A percentile compares a stretch with the other conserved stretches of the same genome.
These are phyloP conservation scores for Hipparchia sbordonii DNA, from an alignment of 2,888 invertebrate species.

Conservation along the genomic window DNA sequence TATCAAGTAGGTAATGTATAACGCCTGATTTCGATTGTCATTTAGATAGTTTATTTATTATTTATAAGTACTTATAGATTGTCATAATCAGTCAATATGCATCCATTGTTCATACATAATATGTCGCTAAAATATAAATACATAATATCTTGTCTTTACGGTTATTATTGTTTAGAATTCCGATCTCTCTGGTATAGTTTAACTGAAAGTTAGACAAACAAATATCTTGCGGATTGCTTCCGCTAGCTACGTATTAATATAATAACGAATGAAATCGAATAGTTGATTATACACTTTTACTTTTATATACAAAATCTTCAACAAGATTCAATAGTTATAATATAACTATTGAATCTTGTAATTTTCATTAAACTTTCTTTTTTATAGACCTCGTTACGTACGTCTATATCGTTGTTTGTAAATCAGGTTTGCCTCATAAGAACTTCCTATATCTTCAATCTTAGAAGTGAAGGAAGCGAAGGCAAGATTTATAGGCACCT, in stretches of 20 bases:
- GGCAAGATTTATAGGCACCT: conserved; percentile 27
- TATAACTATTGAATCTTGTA: neutral
- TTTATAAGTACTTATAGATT: too few species aligned
- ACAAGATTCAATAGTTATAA: too few species aligned
- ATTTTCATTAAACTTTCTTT: conserved; percentile 14
- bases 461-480: conserved; percentile 32
- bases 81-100: neutral
- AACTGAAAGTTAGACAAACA: neutral
- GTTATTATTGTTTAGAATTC: neutral
- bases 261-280: neutral
- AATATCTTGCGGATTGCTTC: neutral
- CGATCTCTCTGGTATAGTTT: conserved; percentile 1
- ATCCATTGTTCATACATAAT: neutral
- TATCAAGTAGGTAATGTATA: too few species aligned
- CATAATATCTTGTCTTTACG: neutral
- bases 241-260: neutral
- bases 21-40: neutral
- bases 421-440: conserved; percentile 40
- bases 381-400: conserved; percentile 13
- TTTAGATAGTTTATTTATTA: neutral
- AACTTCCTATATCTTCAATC: conserved; percentile 41
- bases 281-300: neutral
- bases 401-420: conserved; percentile 18
- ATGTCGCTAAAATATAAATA: neutral
- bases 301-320: neutral